Conservation (phyloP, 2,113 vertebrate species). For the Muntiacus muntjak region DNA sequence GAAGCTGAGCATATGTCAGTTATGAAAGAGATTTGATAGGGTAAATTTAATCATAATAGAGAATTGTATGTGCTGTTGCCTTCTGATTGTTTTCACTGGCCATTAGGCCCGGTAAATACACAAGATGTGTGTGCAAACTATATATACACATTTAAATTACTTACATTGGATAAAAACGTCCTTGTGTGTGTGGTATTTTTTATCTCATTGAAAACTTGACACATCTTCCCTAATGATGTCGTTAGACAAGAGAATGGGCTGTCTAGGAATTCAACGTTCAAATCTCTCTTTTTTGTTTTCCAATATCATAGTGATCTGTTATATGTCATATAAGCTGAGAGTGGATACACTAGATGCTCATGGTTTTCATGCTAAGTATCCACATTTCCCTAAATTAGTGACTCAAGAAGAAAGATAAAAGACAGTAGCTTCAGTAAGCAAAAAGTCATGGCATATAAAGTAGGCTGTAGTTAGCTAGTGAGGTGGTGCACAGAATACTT, state of each 20-base stretch:
- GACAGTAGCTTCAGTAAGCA: slow-evolving; percentile 15
- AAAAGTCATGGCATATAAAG: background rate
- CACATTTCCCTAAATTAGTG: background rate
- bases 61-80: background rate
- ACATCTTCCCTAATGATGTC: background rate
- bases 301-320: background rate
- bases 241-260: background rate
- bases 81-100: background rate
- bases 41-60: background rate
- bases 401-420: slow-evolving; percentile 23
- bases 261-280: background rate
- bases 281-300: background rate
- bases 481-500: slow-evolving; percentile 61
- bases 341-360: background rate
- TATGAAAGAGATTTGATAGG: background rate
- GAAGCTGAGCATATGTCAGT: background rate
- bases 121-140: background rate
- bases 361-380: background rate
- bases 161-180: background rate
- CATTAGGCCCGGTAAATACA: background rate
- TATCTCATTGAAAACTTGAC: background rate
- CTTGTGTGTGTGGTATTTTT: background rate
- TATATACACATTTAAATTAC: background rate
- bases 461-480: slow-evolving; percentile 48
- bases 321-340: background rate